These are phyloP conservation scores for Drosophila prosaltans DNA, from an alignment of 1,140 invertebrate species.

Conservation along the genomic window DNA sequence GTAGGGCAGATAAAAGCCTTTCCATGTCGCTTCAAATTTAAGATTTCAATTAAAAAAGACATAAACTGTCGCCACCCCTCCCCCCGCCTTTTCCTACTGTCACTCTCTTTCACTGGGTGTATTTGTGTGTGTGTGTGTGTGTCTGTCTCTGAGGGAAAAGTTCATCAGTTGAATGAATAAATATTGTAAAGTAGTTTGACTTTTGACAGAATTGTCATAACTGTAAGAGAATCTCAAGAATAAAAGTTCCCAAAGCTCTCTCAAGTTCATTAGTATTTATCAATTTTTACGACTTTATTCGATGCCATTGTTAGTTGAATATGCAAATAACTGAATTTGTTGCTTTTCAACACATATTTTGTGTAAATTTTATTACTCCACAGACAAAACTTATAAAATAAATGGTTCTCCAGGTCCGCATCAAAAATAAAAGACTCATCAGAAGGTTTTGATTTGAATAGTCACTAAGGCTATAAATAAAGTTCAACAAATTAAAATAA, in stretches of 20 bases:
- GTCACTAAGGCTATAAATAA: no score
- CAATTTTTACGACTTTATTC: constrained; percentile 67
- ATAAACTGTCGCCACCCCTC: constrained; percentile 50
- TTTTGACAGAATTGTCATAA: constrained; percentile 76
- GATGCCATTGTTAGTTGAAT: constrained; percentile 35
- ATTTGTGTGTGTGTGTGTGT: constrained; percentile 1
- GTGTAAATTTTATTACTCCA: constrained; percentile 61
- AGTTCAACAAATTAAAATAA: no score
- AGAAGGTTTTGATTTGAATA: no score
- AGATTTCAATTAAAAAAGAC: constrained; percentile 82
- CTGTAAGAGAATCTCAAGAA: constrained; percentile 36
- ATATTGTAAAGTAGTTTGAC: constrained; percentile 78
- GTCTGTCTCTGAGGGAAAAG: constrained; percentile 34
- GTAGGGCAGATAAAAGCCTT: constrained; percentile 79
- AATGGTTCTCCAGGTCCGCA: constrained; percentile 45
- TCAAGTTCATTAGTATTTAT: constrained; percentile 53
- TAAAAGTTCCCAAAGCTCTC: background rate
- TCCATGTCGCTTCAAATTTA: constrained; percentile 82
- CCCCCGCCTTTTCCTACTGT: constrained; percentile 32
- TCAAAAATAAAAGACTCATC: constrained; percentile 6
- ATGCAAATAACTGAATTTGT: constrained; percentile 69
- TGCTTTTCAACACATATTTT: constrained; percentile 77
- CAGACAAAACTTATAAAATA: constrained; percentile 41
- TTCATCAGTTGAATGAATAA: constrained; percentile 56
- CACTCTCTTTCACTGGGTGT: background rate